Evolutionary conservation across 1,140 invertebrate genomes (phyloP), one percentile per base, ranked within the genome.

Genomic region (Drosophila kohkoa): DNA sequence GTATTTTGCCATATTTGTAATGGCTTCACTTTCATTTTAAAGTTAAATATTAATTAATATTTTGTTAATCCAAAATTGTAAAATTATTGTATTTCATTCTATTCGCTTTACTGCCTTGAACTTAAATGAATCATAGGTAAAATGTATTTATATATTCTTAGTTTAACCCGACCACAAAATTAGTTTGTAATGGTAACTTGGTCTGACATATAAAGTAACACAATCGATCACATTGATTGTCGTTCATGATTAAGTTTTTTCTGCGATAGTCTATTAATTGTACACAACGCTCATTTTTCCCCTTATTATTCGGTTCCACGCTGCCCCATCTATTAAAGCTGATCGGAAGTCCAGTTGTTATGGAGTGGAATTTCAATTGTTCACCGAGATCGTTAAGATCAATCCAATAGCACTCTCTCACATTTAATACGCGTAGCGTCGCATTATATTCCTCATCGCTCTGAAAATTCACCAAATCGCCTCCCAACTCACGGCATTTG

Each of bases 281-380:
- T 5, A n/a, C 54, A 7, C 70, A 68, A 5, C 35, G 32, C 10
- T 73, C 70, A 5, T 32, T 25, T 0, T 7, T 3, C 15, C 11
- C 15, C 15, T 38, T 11, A 10, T 73, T 73, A 45, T 73, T 73
- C 11, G 70, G 70, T 45, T 73, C 64, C 3, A 8, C 1, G 0
- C 1, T n/a, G 15, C 16, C 15, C 70, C 70, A 73, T 10, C 30
- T 49, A 0, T 7, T 0, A 11, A 35, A 60, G 2, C 1, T 52
- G 6, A 28, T 10, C 2, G 8, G 3, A 11, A 1, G n/a, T 30
- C 70, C 70, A 2, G 35, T 67, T 1, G n/a, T 54, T 1, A 66
- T 45, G 1, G 52, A 73, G 32, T 1, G 7, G 38, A 45, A 73
- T 10, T 15, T 20, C 0, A 7, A 7, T 7, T 43, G 7, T 3